Conservation (phyloP, 2,797 vertebrate genomes). For the Pseudocheirus occidentalis region DNA sequence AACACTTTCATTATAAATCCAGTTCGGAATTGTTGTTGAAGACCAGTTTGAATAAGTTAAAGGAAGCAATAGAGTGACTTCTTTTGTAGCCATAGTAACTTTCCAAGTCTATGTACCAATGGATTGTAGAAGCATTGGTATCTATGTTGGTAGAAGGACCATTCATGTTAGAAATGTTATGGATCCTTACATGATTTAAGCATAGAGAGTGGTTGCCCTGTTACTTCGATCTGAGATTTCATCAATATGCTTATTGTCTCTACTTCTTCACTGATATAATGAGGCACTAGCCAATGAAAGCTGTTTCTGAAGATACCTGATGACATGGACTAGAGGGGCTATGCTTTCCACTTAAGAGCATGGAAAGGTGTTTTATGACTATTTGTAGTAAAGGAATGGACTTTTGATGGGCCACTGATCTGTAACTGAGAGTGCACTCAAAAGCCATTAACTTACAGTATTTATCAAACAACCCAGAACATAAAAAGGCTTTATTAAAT, state of each 20-base stretch:
- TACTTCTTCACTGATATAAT: background rate
- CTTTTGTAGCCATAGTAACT: background rate
- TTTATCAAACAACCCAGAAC: background rate
- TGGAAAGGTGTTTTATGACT: background rate
- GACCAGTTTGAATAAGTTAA: background rate
- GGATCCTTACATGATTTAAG: background rate
- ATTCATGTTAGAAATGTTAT: background rate
- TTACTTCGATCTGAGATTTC: background rate
- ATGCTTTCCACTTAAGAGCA: background rate
- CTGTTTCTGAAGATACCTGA: background rate
- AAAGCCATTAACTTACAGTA: background rate
- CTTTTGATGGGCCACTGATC: background rate
- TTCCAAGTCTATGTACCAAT: background rate
- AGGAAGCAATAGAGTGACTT: background rate
- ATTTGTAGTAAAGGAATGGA: background rate
- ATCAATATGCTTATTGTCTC: background rate
- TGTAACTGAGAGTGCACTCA: background rate
- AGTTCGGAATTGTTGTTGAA: background rate
- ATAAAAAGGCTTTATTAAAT: background rate
- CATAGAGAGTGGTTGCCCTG: background rate
- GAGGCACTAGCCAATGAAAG: background rate
- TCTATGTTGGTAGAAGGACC: background rate
- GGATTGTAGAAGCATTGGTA: background rate
- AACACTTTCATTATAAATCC: background rate
- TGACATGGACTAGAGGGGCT: background rate